Evolutionary conservation across 2,113 vertebrate genomes (phyloP).

Genomic region (Origma solitaria): DNA sequence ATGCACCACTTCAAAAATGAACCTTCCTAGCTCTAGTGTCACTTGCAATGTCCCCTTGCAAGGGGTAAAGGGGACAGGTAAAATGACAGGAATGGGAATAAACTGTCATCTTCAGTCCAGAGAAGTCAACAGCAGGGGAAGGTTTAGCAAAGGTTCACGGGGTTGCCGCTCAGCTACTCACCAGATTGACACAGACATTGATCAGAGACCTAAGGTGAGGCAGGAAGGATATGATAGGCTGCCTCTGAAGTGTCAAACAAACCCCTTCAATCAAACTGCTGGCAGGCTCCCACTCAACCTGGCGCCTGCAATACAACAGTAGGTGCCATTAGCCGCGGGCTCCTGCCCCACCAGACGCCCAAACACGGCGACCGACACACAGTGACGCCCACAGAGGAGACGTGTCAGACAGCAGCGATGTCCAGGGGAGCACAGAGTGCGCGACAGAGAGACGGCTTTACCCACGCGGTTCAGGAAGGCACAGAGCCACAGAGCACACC

Average conservation of each 20-base stretch:
- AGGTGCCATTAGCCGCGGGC: constrained; percentile 69
- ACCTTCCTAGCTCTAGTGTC: constrained; percentile 63
- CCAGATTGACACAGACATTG: constrained; percentile 99
- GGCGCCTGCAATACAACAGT: constrained; percentile 88
- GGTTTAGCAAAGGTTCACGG: constrained; percentile 56
- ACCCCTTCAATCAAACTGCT: constrained; percentile 99
- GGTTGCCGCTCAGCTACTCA: constrained; percentile 73
- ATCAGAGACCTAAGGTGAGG: constrained; percentile 98
- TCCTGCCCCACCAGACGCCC: constrained; percentile 46
- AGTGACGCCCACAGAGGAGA: constrained; percentile 45
- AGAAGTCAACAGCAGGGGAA: constrained; percentile 68
- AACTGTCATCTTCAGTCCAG: constrained; percentile 62
- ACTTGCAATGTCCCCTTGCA: constrained; percentile 46
- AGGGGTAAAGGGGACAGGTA: not conserved
- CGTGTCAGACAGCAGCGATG: constrained; percentile 9
- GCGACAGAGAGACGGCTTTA: not conserved
- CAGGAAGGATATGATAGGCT: constrained; percentile 99
- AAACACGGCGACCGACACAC: constrained; percentile 61
- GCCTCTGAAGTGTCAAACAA: constrained; percentile 98
- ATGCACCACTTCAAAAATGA: constrained; percentile 75
- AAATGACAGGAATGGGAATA: constrained; percentile 41
- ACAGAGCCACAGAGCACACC: constrained; percentile 43
- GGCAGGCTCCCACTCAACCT: constrained; percentile 99
- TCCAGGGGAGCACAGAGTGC: constrained; percentile 13
- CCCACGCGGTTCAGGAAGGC: constrained; percentile 10